Evolutionary conservation across 2,888 invertebrate genomes (phyloP).

Genomic region (Cheilosia scutellata): DNA sequence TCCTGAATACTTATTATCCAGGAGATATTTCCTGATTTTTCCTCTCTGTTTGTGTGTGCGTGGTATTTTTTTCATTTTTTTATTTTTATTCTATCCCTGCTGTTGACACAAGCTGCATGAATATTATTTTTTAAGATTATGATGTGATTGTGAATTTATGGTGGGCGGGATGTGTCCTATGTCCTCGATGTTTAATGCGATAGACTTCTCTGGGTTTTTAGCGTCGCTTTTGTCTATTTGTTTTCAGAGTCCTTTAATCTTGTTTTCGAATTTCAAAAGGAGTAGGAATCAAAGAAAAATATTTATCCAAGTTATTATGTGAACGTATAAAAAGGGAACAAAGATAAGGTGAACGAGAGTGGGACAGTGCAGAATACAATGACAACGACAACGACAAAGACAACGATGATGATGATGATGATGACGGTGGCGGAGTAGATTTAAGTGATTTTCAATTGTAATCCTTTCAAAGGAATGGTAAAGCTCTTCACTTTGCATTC

Average conservation of each 20-base stretch:
- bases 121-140: slow-evolving; percentile 53
- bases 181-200: slow-evolving; percentile 68
- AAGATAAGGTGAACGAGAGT: slow-evolving; percentile 4
- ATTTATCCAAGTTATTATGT: slow-evolving; percentile 68
- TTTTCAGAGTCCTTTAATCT: slow-evolving; percentile 64
- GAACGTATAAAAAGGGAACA: slow-evolving; percentile 17
- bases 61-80: not conserved
- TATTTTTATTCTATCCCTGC: slow-evolving; percentile 6
- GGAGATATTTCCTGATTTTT: slow-evolving; percentile 69
- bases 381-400: not conserved
- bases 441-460: slow-evolving; percentile 73
- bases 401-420: not conserved
- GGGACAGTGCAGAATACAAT: not conserved
- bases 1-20: slow-evolving; percentile 68
- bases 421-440: slow-evolving; percentile 15
- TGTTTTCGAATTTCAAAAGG: slow-evolving; percentile 48
- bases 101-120: slow-evolving; percentile 62
- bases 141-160: slow-evolving; percentile 56
- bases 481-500: slow-evolving; percentile 21
- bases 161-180: slow-evolving; percentile 37
- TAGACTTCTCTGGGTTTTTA: slow-evolving; percentile 47
- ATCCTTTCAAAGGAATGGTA: slow-evolving; percentile 35
- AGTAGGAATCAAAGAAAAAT: slow-evolving; percentile 60
- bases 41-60: not conserved
- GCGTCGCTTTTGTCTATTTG: slow-evolving; percentile 42